Base-by-base conservation (phyloP, 2,888 invertebrate species). In the Adelphocoris suturalis region DNA sequence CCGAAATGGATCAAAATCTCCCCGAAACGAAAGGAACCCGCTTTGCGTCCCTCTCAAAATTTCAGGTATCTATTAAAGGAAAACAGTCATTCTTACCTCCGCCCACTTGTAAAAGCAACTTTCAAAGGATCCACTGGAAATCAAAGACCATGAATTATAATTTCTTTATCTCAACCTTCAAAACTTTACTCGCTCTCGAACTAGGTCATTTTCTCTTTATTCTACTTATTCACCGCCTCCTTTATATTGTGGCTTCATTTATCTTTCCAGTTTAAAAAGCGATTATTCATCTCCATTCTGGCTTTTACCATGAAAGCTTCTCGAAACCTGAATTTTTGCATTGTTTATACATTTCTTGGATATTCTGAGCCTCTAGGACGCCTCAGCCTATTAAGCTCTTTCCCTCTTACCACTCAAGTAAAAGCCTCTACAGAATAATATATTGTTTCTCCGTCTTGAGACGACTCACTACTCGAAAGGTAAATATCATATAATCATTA, bases 131-230 rank as follows among this genome's bases (percentile, higher is more conserved):
- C 27, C 23, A 23, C 23, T 68, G 12, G 11, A 68, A 68, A 68
- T 68, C 68, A 68, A 68, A 68, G 23, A 13, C 68, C 68, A 68
- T 68, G 23, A 3, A 68, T 68, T 68, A 68, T 23, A 68, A 68
- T 68, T 68, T 68, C 68, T 68, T 68, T 23, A 68, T 68, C 68
- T 68, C 27, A 23, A 27, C 23, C 68, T 23, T 19, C 68, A 23
- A 68, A 68, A 68, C 68, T 68, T 68, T 68, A 68, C 68, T 68
- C 57, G n/a, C 14, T 57, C 68, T 68, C 23, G 27, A 68, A 68
- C 68, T 68, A 68, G 68, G 68, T 68, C 68, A 68, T 68, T 68
- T 68, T 68, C 68, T 27, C 68, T 68, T 68, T 68, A 37, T 68
- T 23, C 19, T 23, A 68, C 68, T 68, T 68, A 68, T 68, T 23